Evolutionary conservation across 2,888 invertebrate genomes (phyloP).

Genomic region (Rhingia campestris): DNA sequence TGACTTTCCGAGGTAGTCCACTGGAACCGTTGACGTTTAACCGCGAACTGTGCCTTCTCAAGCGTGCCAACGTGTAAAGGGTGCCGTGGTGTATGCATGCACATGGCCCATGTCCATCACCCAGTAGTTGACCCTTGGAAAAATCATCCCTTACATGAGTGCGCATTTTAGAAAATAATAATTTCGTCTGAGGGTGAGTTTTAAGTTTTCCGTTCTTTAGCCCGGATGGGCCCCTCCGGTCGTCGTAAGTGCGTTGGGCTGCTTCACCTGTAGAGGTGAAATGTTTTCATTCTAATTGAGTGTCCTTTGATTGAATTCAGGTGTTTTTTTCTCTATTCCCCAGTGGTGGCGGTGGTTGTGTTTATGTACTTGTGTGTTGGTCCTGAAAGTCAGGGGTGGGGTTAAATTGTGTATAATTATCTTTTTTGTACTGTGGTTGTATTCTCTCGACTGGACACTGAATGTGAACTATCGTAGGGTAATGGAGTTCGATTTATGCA

Average conservation of each 20-base stretch:
- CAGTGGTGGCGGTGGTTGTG: constrained; percentile 38
- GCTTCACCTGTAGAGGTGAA: constrained; percentile 75
- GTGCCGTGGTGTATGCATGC: constrained; percentile 55
- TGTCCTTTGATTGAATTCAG: constrained; percentile 77
- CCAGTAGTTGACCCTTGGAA: constrained; percentile 61
- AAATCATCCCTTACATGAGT: constrained; percentile 73
- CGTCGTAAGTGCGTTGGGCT: constrained; percentile 47
- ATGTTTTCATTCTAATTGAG: constrained; percentile 74
- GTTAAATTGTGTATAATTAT: constrained; percentile 67
- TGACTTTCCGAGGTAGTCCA: constrained; percentile 65
- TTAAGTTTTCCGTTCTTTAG: constrained; percentile 37
- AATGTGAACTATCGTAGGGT: constrained; percentile 65
- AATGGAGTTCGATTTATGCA: constrained; percentile 59
- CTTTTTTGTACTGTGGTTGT: constrained; percentile 16
- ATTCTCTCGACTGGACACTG: constrained; percentile 37
- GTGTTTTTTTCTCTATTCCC: constrained; percentile 74
- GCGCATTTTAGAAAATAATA: constrained; percentile 73
- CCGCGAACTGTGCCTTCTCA: constrained; percentile 72
- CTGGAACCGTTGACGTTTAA: constrained; percentile 72
- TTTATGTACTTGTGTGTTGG: constrained; percentile 65
- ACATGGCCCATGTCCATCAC: constrained; percentile 58
- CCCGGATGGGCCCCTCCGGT: constrained; percentile 25
- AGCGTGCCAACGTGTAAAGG: constrained; percentile 61
- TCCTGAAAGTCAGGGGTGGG: constrained; percentile 49
- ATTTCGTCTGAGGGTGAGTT: constrained; percentile 67